Conservation (phyloP, 2,888 invertebrate genomes). For the Eupithecia tripunctaria region DNA sequence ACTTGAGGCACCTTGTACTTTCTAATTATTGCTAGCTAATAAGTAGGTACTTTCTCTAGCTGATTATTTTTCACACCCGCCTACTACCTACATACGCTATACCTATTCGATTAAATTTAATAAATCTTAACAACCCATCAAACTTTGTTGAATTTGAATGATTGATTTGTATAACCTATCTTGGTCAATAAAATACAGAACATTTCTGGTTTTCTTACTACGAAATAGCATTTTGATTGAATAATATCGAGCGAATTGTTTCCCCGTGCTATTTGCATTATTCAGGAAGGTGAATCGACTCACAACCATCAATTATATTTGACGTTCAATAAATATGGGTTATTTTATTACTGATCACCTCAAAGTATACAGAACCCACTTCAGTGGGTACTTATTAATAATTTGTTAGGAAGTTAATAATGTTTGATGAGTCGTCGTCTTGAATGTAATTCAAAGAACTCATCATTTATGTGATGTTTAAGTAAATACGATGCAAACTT, state of each 20-base stretch:
- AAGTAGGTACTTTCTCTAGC: slow-evolving; percentile 17
- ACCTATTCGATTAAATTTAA: not conserved
- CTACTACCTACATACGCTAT: not conserved
- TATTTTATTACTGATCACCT: slow-evolving; percentile 18
- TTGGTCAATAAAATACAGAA: not conserved
- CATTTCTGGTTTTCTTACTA: slow-evolving; percentile 10
- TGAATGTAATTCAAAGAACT: not conserved
- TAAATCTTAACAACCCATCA: not conserved
- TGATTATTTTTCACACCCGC: slow-evolving; percentile 5
- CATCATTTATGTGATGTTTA: not conserved
- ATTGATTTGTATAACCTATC: not conserved
- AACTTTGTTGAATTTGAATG: not conserved
- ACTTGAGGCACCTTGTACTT: slow-evolving; percentile 16
- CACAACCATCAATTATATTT: slow-evolving; percentile 18
- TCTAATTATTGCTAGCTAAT: slow-evolving; percentile 16
- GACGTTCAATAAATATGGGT: slow-evolving; percentile 22
- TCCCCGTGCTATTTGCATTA: slow-evolving; percentile 25
- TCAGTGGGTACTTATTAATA: not conserved
- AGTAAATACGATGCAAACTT: not conserved
- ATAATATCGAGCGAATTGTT: slow-evolving; percentile 10
- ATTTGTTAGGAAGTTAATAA: not conserved
- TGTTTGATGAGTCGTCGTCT: not conserved
- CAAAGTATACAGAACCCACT: not conserved
- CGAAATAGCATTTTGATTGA: slow-evolving; percentile 15
- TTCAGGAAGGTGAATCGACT: slow-evolving; percentile 23